A percentile compares a stretch with the other conserved stretches of the same genome.
phyloP scores from a whole-genome alignment of 2,113 vertebrate genomes.

The Forbesichthys papilliferus region DNA sequence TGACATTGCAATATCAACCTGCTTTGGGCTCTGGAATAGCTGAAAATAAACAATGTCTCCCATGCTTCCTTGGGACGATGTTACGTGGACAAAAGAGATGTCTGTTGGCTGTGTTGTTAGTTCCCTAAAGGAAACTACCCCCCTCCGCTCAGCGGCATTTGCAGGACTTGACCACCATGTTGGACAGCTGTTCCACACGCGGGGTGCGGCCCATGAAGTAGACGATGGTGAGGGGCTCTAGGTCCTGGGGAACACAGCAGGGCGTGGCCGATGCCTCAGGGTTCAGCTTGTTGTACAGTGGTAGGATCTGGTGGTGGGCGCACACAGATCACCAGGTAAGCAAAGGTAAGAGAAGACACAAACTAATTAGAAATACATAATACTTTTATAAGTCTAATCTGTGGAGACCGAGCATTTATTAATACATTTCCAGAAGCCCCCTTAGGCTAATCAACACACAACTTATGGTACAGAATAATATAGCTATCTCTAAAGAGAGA shows the following conservation, averaged over 20 bases:
- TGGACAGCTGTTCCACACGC: constrained; percentile 81
- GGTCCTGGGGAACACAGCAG: constrained; percentile 81
- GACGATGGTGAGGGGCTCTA: constrained; percentile 83
- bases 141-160: constrained; percentile 74
- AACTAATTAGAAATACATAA: no score
- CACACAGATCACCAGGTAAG: constrained; percentile 13
- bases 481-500: background rate
- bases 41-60: constrained; percentile 40
- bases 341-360: no score
- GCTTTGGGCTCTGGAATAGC: constrained; percentile 23
- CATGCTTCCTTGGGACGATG: constrained; percentile 33
- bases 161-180: constrained; percentile 82
- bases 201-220: constrained; percentile 79
- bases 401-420: no score
- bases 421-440: background rate
- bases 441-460: background rate
- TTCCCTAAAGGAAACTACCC: constrained; percentile 2
- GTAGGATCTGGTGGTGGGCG: constrained; percentile 72
- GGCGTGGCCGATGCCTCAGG: constrained; percentile 78
- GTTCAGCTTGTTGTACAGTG: constrained; percentile 82
- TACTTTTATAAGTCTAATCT: no score
- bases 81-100: constrained; percentile 34
- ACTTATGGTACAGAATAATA: no score
- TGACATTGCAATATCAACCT: constrained; percentile 32
- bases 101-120: constrained; percentile 27